Evolutionary conservation across 2,797 vertebrate species (phyloP).

Genomic region (Micromesistius poutassou): DNA sequence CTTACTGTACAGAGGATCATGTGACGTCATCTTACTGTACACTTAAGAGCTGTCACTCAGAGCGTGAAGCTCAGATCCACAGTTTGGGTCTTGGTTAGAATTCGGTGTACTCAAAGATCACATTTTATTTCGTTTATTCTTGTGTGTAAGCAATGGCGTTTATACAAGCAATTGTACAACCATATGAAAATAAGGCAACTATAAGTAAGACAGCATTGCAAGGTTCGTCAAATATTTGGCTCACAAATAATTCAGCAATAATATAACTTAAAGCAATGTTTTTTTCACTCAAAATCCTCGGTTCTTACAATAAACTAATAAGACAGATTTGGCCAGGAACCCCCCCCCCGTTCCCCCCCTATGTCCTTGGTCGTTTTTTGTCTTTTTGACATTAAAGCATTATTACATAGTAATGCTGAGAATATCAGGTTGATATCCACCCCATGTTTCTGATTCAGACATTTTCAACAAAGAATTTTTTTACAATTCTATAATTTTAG

Average conservation of each 20-base stretch:
- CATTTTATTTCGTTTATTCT: slow-evolving; percentile 56
- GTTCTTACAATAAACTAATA: background rate
- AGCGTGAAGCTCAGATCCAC: background rate
- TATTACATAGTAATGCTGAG: slow-evolving; percentile 5
- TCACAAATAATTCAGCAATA: slow-evolving; percentile 51
- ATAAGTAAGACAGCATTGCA: slow-evolving; percentile 50
- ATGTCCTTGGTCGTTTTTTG: background rate
- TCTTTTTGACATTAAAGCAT: slow-evolving; percentile 4
- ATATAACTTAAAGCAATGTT: slow-evolving; percentile 40
- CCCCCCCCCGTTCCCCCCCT: background rate
- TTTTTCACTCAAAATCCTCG: background rate
- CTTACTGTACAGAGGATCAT: too few relatives aligned
- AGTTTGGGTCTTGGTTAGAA: background rate
- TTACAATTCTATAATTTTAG: background rate
- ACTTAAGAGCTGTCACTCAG: slow-evolving; percentile 37
- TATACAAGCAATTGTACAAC: slow-evolving; percentile 39
- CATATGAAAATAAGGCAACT: slow-evolving; percentile 36
- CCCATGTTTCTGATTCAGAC: background rate
- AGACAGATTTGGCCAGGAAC: background rate
- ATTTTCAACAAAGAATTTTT: background rate
- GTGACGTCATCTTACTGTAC: slow-evolving; percentile 62
- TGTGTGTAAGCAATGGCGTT: slow-evolving; percentile 49
- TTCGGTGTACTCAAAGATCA: slow-evolving; percentile 3
- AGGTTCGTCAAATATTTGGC: slow-evolving; percentile 45
- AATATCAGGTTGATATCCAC: background rate